Evolutionary conservation across 2,797 vertebrate genomes (phyloP).

Genomic region (Anguilla anguilla): DNA sequence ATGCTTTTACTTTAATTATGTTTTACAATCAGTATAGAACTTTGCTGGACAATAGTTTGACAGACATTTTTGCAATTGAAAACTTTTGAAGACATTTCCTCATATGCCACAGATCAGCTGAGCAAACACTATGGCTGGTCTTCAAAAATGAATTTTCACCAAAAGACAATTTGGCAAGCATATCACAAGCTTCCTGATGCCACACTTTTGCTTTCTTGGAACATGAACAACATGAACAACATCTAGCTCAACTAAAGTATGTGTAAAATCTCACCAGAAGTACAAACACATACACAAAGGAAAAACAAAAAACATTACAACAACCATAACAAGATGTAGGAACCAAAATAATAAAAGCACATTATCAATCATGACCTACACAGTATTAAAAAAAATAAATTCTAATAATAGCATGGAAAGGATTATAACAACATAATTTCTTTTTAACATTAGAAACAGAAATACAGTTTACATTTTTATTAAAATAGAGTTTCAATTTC

Average conservation of each 20-base stretch:
- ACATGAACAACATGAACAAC: neutral
- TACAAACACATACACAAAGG: slow-evolving; percentile 18
- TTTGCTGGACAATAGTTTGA: neutral
- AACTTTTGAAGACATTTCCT: neutral
- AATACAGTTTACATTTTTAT: neutral
- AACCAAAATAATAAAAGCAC: slow-evolving; percentile 15
- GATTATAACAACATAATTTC: slow-evolving; percentile 2
- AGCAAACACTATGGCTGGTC: slow-evolving; percentile 6
- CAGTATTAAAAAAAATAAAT: neutral
- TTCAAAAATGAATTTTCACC: neutral
- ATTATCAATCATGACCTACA: slow-evolving; percentile 15
- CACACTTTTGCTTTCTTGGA: slow-evolving; percentile 10
- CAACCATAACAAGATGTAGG: slow-evolving; percentile 12
- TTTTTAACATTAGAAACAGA: neutral
- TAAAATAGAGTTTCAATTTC: slow-evolving; percentile 14
- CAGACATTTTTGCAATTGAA: neutral
- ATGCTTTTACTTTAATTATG: neutral
- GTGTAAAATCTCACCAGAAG: slow-evolving; percentile 8
- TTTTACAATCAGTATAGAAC: neutral
- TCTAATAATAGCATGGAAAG: neutral
- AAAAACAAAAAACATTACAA: neutral
- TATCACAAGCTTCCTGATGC: neutral
- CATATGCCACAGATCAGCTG: neutral
- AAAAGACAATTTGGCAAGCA: slow-evolving; percentile 12
- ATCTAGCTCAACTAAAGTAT: neutral